Base-by-base conservation (phyloP, 1,140 invertebrate genomes). In the Stratiolaelaps scimitus region DNA sequence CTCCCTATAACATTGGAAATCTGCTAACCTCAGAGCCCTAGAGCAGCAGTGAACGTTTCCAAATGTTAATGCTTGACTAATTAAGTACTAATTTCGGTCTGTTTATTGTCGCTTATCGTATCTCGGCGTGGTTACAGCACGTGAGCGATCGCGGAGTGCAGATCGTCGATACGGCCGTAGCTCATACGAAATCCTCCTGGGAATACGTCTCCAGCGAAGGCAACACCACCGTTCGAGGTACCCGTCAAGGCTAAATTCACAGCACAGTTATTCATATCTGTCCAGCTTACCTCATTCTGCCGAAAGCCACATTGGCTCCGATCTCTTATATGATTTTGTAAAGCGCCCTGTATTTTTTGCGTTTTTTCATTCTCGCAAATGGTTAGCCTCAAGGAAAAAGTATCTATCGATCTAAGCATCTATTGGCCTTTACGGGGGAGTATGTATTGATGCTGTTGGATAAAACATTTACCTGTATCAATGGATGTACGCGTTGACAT, bases 151-250 rank as follows among this genome's bases (percentile, higher is more conserved):
- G 53, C 17, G 53, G 53, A 23, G 53, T 60, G 1, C 1, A 60
- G 53, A 60, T 60, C 23, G 23, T 60, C 26, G 53, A 60, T 23
- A 60, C 53, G 1, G 53, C 53, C 23, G 53, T 60, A 26, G 53
- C 53, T n/a, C 53, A 60, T 34, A 60, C 53, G 20, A 26, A 60
- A 23, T 60, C 53, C 15, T 60, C 53, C 26, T 60, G 53, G 53
- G 23, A 26, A 6, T 60, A 60, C 23, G 53, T 60, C 4, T 29
- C 53, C 53, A 60, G 53, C 23, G 53, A 60, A 60, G 53, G 53
- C 15, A 60, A 60, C 20, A 29, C 53, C 1, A 60, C 53, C 4
- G 53, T 60, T 26, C 26, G 34, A 60, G 53, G 53, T 60, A 60
- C 53, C 15, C 10, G 10, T 40, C 10, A 40, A 40, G 34, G 10